Base-by-base conservation (phyloP, 2,113 vertebrate genomes). In the Dinomys branickii region DNA sequence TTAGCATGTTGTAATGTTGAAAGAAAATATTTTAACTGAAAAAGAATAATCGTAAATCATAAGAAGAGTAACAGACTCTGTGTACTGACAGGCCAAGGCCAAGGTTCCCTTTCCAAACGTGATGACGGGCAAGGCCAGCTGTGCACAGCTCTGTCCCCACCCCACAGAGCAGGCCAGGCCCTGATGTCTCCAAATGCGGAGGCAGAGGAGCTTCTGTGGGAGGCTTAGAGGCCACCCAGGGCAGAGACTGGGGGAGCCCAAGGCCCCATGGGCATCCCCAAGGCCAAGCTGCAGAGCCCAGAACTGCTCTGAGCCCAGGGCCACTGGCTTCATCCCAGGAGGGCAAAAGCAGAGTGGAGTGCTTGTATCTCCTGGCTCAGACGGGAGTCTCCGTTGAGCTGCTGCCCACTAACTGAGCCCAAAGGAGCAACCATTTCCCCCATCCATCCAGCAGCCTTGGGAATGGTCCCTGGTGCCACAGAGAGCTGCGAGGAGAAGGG, bases 11-110 rank as follows among this genome's bases (percentile, higher is more conserved):
- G 44, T 19, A 71, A 54, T 61, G 67, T 81, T 81, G 86, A 81
- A 78, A 91, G 54, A 75, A 80, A 96, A 71, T 65, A 78, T 88
- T 93, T 82, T 59, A 65, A 90, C n/a, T 71, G 26, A 44, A 86
- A 95, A 94, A 78, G 26, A 88, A 71, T 69, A 61, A 87, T 59
- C 35, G 59, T 44, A 87, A 86, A 91, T 89, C 5, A 94, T 38
- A 97, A 91, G 26, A 65, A 96, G 82, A 78, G 28, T 7, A 71
- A 95, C 77, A 85, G n/a, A 9, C 47, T 54, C 54, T 24, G 1
- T 47, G 3, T 24, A 35, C 44, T 75, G 38, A 75, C 38, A 80
- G 3, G 28, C 77, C 52, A 52, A 52, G 65, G 20, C 69, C 4
- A 85, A 77, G 44, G 1, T 17, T 88, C 47, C 91, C 14, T 3